A percentile compares a stretch with the other conserved stretches of the same genome.
These are phyloP conservation scores for Oegoconia quadripuncta DNA, from an alignment of 2,888 invertebrate species.

Conservation along the genomic window DNA sequence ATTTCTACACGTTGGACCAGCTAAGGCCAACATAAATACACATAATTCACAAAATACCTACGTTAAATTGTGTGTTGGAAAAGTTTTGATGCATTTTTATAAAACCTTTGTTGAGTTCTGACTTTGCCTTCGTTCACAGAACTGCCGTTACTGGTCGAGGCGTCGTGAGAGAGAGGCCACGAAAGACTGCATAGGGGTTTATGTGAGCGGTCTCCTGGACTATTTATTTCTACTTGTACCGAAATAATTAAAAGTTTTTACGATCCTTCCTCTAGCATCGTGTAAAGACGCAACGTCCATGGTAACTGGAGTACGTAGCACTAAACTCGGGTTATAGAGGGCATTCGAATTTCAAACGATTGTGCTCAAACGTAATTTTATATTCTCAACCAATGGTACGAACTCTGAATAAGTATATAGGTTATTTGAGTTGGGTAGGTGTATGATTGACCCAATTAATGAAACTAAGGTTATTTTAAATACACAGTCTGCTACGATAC, in stretches of 20 bases:
- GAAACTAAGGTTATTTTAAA: no score
- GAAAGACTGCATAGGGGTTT: conserved; percentile 64
- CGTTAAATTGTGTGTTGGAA: no score
- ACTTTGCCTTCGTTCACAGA: no score
- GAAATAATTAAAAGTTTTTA: conserved; percentile 77
- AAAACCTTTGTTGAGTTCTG: no score
- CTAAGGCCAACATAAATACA: no score
- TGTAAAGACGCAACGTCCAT: conserved; percentile 50
- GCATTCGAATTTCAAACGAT: conserved; percentile 32
- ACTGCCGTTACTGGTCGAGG: conserved; percentile 61
- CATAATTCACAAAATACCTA: no score
- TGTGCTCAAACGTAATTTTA: conserved; percentile 15
- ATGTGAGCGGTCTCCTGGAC: conserved; percentile 61
- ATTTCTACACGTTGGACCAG: no score
- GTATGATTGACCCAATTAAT: background rate
- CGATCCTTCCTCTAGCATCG: conserved; percentile 50
- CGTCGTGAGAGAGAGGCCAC: conserved; percentile 36
- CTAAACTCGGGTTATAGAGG: conserved; percentile 32
- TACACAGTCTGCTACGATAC: no score
- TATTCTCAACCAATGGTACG: no score
- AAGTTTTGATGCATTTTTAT: no score
- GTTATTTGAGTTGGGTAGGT: background rate
- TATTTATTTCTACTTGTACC: conserved; percentile 57
- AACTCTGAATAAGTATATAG: background rate
- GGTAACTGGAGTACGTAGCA: conserved; percentile 11